A percentile compares a stretch with the other conserved stretches of the same genome.
phyloP scores from a whole-genome alignment of 1,140 invertebrate species.

The Sweltsa coloradensis region DNA sequence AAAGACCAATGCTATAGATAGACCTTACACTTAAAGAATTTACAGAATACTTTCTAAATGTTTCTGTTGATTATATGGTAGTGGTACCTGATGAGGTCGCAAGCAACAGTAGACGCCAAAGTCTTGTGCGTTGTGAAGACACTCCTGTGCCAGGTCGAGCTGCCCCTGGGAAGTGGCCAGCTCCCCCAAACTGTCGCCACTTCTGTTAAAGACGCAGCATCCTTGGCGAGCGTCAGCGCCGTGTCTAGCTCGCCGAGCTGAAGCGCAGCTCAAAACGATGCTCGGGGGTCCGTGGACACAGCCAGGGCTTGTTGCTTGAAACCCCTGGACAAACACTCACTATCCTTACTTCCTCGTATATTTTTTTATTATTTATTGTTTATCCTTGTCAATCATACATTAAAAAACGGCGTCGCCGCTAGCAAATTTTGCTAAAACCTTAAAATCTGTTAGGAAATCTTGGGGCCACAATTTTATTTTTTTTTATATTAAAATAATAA shows the following conservation, averaged over 20 bases:
- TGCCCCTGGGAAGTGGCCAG: constrained; percentile 71
- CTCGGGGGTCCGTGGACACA: constrained; percentile 92
- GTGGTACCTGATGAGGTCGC: constrained; percentile 65
- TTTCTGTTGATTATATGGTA: constrained; percentile 11
- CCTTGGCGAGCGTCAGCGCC: constrained; percentile 72
- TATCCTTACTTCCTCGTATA: not conserved
- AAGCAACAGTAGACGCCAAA: constrained; percentile 80
- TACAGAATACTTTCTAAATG: too few relatives aligned
- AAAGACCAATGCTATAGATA: too few relatives aligned
- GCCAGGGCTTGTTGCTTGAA: constrained; percentile 95
- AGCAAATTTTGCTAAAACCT: too few relatives aligned
- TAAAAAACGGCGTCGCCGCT: too few relatives aligned
- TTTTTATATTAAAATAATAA: too few relatives aligned
- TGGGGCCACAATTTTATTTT: too few relatives aligned
- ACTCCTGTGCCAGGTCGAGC: constrained; percentile 80
- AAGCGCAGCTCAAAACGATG: constrained; percentile 95
- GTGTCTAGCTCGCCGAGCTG: constrained; percentile 75
- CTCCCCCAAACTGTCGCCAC: constrained; percentile 88
- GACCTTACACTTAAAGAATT: too few relatives aligned
- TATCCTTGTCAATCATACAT: too few relatives aligned
- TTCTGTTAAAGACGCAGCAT: constrained; percentile 86
- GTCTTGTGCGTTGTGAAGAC: constrained; percentile 87
- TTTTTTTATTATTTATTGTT: too few relatives aligned
- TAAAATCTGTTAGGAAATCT: too few relatives aligned
- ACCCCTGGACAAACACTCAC: constrained; percentile 59